Conservation (phyloP, 1,140 invertebrate genomes). For the Drosophila lacteicornis region DNA sequence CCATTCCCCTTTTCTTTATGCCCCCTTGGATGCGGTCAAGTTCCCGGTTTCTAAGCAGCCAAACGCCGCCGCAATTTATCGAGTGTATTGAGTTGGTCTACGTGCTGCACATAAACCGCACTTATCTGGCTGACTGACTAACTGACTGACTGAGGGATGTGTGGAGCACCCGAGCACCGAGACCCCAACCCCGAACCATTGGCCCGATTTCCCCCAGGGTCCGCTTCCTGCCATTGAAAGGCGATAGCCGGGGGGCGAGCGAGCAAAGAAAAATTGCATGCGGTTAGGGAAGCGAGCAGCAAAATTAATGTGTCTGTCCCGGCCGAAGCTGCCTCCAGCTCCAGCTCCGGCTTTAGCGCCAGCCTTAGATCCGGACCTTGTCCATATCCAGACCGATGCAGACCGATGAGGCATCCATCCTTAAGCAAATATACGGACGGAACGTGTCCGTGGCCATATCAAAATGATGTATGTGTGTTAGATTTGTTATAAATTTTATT, state of each 20-base stretch:
- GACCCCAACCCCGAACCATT: not conserved
- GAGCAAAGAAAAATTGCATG: constrained; percentile 77
- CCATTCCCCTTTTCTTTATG: not conserved
- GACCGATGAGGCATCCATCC: constrained; percentile 39
- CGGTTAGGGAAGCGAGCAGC: constrained; percentile 74
- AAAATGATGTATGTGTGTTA: constrained; percentile 81
- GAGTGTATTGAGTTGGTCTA: constrained; percentile 78
- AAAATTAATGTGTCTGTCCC: constrained; percentile 80
- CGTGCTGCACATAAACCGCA: constrained; percentile 81
- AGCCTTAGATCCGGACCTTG: constrained; percentile 11
- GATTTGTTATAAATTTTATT: constrained; percentile 83
- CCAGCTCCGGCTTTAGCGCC: not conserved
- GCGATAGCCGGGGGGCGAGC: constrained; percentile 56
- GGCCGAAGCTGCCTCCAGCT: constrained; percentile 13
- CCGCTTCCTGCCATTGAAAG: constrained; percentile 70
- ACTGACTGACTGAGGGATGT: constrained; percentile 66
- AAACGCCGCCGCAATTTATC: constrained; percentile 70
- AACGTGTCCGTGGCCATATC: constrained; percentile 76
- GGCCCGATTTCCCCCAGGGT: not conserved
- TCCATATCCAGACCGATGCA: constrained; percentile 19
- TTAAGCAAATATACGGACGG: constrained; percentile 72
- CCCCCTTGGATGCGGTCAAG: constrained; percentile 18
- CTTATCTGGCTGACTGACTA: constrained; percentile 80
- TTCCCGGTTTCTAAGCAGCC: constrained; percentile 58
- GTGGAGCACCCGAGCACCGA: constrained; percentile 3